Evolutionary conservation across 1,140 invertebrate genomes (phyloP), one percentile per base, ranked within the genome.

Genomic region (Brachionus manjavacas): DNA sequence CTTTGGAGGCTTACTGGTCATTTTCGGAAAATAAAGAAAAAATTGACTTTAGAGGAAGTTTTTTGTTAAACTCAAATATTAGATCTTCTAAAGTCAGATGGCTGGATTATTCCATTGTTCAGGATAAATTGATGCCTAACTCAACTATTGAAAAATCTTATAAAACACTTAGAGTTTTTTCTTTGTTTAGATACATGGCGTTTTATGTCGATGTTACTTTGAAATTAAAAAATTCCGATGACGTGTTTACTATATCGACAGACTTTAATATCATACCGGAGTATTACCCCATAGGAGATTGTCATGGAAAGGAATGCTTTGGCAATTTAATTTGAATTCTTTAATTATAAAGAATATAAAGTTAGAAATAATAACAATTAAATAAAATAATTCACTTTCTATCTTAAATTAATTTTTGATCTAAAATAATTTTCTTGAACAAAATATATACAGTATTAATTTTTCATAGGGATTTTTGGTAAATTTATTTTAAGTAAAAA

Each of bases 211-310:
- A 80, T 9, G 31, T 64, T 3, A 64, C 9, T 35, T 80, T 80
- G 11, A 64, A 80, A 60, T 64, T 64, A 12, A 55, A 55, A 60
- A 35, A 80, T 64, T 64, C 78, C 9, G 20, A 39, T 60, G 80
- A 85, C 9, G 85, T 85, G 11, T 68, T 88, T n/a, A 85, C 86
- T 74, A 85, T 88, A 70, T 88, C 88, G 35, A 87, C 88, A 1
- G 86, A 88, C 78, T 83, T 85, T 4, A 72, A 86, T 60, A 87
- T 88, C 20, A 86, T 88, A 14, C 88, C 88, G n/a, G 86, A 87
- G 52, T 86, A 85, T 39, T 87, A 87, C 78, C 86, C 88, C 0
- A 86, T 86, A 55, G 86, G 86, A 11, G 87, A 87, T 35, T 88
- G 88, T 79, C 80, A 84, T 74, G 87, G 86, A 9, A 41, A 85